Evolutionary conservation across 2,888 invertebrate genomes (phyloP), one percentile per base, ranked within the genome.

Genomic region (Cephonodes hylas): DNA sequence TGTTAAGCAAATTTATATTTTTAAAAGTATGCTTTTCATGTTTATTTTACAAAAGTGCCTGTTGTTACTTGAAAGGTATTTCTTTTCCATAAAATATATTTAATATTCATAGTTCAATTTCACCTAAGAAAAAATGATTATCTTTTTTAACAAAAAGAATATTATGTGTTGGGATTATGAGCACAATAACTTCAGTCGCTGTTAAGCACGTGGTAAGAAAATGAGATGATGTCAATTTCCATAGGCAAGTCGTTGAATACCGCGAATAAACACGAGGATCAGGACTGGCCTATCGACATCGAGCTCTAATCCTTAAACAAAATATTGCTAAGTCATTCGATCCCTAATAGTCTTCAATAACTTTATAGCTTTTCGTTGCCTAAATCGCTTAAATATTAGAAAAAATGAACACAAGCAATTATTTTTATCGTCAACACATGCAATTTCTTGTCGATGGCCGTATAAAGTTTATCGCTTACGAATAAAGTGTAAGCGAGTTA

Each of bases 271-370:
- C 27, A 53, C 27, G 18, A 8, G 31, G 27, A 27, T 53, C 53
- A n/a, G 6, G 10, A 27, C 25, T 5, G 46, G n/a, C 27, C 53
- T 53, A 53, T 18, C 15, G 18, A 27, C 23, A 31, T 27, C 27
- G 27, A 18, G 27, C 27, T 6, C n/a, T 27, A 31, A 53, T 18
- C 31, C 18, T n/a, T 31, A 53, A 18, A 10, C 27, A 7, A 27
- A 18, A 27, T 31, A 27, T 27, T 31, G 27, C 53, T 31, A 31
- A 53, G 31, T 18, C 4, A 15, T 22, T n/a, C n/a, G n/a, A 23
- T 46, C 53, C 31, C 10, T 27, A 48, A 53, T 48, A 59, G 63
- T 44, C 60, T 59, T 65, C 64, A 62, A 62, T 63, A 57, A n/a
- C 45, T 58, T 42, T 62, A 63, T 53, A 53, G 31, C 27, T 18